Evolutionary conservation across 2,113 vertebrate genomes (phyloP), one percentile per base, ranked within the genome.

Genomic region (Salminus brasiliensis): DNA sequence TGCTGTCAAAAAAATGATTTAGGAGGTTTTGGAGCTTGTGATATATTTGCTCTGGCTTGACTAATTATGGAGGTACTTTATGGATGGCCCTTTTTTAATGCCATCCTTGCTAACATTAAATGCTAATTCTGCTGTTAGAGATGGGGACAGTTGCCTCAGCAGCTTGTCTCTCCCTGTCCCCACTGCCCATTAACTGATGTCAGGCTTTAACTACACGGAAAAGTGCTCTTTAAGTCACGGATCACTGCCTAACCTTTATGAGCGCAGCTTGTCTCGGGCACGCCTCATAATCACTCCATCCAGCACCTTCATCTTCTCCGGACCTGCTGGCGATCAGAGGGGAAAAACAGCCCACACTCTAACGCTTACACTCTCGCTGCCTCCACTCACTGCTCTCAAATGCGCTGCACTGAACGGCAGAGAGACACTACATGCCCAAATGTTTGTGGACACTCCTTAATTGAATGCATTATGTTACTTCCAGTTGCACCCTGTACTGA

Each of bases 241-340:
- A 80, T 86, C 83, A 86, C 62, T 74, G 71, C 68, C 79, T 82
- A 82, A 86, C 85, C 85, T 84, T 86, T 86, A 72, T 74, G 52
- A 75, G 78, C 39, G 30, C 73, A 60, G 43, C 39, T 23, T 80
- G 62, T 81, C 45, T 57, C 77, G 72, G 45, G 39, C 65, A 29
- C 18, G 83, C 55, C 72, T 86, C 84, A 87, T 87, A 82, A 84
- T 68, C 68, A 78, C 57, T 62, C 57, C 52, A 62, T 81, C 65
- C 70, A 47, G 76, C 45, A 41, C 80, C 67, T 83, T 78, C 34
- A 70, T 63, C 41, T 69, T 59, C 66, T 62, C 25, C 41, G 32
- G 47, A 41, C 25, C 55, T 79, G 34, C 18, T 23, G 21, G 18
- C 77, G 78, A 62, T 59, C 47, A 30, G 53, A 41, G 41, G 47